phyloP scores from a whole-genome alignment of 2,888 invertebrate species.

The Vannuccia rotundouncinata region DNA sequence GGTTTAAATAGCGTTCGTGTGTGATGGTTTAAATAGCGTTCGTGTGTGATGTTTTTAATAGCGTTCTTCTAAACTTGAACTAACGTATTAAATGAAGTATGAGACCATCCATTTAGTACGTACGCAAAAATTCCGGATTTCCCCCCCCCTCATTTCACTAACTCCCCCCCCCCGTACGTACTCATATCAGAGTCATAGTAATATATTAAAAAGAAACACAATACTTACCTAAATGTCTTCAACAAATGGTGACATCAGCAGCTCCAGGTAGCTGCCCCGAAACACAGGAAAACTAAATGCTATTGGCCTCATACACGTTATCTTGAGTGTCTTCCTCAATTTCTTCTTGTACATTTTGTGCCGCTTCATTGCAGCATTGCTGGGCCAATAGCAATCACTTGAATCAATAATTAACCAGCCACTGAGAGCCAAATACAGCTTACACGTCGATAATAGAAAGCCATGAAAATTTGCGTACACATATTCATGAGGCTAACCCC shows the following conservation, averaged over 20 bases:
- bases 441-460: neutral
- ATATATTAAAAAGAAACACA: neutral
- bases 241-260: neutral
- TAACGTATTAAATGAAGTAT: too few relatives aligned
- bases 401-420: too few relatives aligned
- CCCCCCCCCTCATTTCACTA: neutral
- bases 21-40: too few relatives aligned
- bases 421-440: neutral
- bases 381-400: neutral
- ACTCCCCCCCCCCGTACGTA: neutral
- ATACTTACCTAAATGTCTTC: neutral
- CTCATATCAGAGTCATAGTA: neutral
- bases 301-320: neutral
- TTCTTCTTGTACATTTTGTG: neutral
- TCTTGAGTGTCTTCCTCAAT: neutral
- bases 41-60: too few relatives aligned
- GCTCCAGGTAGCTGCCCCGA: neutral
- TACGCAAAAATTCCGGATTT: too few relatives aligned
- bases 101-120: too few relatives aligned
- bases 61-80: too few relatives aligned
- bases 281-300: neutral
- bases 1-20: too few relatives aligned
- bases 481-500: neutral
- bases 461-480: constrained; percentile 7
- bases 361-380: neutral